Conservation (phyloP, 2,888 invertebrate species). For the Litoditis marina region DNA sequence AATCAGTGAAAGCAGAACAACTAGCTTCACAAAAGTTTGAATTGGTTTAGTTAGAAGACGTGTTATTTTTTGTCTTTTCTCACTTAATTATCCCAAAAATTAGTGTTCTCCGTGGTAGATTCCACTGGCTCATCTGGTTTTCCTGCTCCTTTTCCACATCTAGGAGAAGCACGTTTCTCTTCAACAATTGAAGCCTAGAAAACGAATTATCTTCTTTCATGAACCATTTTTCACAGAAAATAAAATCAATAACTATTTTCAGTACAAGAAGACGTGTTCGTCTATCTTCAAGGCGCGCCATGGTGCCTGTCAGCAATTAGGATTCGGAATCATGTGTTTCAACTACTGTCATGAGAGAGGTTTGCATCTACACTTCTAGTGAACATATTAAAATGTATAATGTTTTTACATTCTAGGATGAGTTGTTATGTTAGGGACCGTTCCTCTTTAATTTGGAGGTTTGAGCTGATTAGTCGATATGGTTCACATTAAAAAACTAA, state of each 20-base stretch:
- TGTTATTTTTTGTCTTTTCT: not conserved
- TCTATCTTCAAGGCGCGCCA: constrained; percentile 58
- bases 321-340: constrained; percentile 61
- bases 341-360: constrained; percentile 59
- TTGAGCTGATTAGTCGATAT: no score
- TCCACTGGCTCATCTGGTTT: constrained; percentile 27
- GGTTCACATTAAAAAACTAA: no score
- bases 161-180: constrained; percentile 16
- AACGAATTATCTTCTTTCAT: not conserved
- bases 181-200: constrained; percentile 4
- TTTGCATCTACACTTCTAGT: constrained; percentile 12
- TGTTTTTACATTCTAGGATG: no score
- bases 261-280: constrained; percentile 61
- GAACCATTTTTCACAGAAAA: not conserved
- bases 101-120: constrained; percentile 40
- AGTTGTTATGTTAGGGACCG: no score
- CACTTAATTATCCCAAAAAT: constrained; percentile 52
- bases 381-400: no score
- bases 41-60: no score
- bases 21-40: no score
- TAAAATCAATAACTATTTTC: constrained; percentile 11
- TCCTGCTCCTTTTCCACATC: constrained; percentile 7
- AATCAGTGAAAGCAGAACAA: no score
- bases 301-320: constrained; percentile 57
- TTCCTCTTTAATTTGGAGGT: no score